Conservation (phyloP, 2,113 vertebrate genomes). For the Coptodon bakossiorum region DNA sequence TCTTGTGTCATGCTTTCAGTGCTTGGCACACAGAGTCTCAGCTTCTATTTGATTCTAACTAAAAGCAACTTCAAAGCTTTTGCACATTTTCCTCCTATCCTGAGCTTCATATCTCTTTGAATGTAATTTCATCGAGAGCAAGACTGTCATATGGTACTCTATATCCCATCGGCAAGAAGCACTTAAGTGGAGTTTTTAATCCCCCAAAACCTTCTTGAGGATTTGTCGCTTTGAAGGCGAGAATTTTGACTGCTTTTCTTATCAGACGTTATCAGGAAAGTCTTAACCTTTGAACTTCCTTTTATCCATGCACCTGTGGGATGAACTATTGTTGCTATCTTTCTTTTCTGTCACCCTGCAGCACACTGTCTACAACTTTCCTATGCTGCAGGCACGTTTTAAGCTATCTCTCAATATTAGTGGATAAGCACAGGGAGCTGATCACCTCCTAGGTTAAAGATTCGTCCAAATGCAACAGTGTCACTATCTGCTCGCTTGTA, state of each 20-base stretch:
- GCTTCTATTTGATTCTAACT: background rate
- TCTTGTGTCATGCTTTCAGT: background rate
- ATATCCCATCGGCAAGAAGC: constrained; percentile 6
- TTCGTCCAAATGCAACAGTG: background rate
- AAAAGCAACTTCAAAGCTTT: background rate
- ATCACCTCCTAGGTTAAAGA: background rate
- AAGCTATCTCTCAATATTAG: background rate
- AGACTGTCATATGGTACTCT: background rate
- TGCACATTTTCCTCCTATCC: background rate
- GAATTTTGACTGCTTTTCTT: constrained; percentile 27
- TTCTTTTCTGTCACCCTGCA: background rate
- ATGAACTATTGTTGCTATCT: background rate
- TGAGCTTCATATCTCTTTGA: background rate
- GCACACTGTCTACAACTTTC: background rate
- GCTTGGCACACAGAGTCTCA: background rate
- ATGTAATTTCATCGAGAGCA: constrained; percentile 38
- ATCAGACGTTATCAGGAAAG: constrained; percentile 35
- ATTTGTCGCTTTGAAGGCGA: constrained; percentile 29
- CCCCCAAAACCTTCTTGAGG: constrained; percentile 17
- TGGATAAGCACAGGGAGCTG: background rate
- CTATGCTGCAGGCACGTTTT: background rate
- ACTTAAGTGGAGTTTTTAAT: constrained; percentile 32
- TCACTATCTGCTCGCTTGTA: background rate
- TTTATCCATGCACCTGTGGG: constrained; percentile 17
- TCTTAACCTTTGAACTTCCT: constrained; percentile 16